Percentiles rank a stretch among this genome's conserved stretches.
These are phyloP conservation scores for Carassius gibelio DNA, from an alignment of 2,113 vertebrate species.

Conservation along the genomic window DNA sequence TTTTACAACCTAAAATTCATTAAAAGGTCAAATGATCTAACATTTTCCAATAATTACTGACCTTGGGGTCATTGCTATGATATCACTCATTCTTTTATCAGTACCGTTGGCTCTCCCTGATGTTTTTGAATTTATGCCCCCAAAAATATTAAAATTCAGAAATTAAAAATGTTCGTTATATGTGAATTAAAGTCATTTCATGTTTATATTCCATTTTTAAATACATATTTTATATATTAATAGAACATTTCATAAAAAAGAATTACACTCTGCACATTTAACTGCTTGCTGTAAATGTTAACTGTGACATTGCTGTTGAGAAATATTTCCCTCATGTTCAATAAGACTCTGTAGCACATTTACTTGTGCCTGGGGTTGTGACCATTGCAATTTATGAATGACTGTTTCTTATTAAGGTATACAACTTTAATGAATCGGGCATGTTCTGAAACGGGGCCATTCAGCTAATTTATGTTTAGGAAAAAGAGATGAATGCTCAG, in stretches of 20 bases:
- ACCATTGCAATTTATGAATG: constrained; percentile 11
- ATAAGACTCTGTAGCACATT: background rate
- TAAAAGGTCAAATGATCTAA: too few species aligned
- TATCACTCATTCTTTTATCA: background rate
- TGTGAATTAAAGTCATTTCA: background rate
- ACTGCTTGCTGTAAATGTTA: constrained; percentile 11
- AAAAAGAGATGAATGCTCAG: background rate
- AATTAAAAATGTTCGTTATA: too few species aligned
- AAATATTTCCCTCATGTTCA: constrained; percentile 26
- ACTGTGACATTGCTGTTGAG: background rate
- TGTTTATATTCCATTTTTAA: background rate
- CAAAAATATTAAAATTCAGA: too few species aligned
- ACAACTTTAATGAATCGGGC: constrained; percentile 27
- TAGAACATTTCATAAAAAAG: background rate
- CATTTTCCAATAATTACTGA: background rate
- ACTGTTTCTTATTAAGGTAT: constrained; percentile 9
- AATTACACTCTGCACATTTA: background rate
- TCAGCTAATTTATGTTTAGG: constrained; percentile 8
- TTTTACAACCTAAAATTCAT: background rate
- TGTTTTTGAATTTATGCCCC: too few species aligned
- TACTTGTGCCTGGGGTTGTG: constrained; percentile 1
- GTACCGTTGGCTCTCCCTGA: too few species aligned
- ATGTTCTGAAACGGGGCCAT: constrained; percentile 22
- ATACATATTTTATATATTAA: background rate
- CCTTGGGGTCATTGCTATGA: background rate